phyloP scores from a whole-genome alignment of 2,888 invertebrate species.

The Diloba caeruleocephala region DNA sequence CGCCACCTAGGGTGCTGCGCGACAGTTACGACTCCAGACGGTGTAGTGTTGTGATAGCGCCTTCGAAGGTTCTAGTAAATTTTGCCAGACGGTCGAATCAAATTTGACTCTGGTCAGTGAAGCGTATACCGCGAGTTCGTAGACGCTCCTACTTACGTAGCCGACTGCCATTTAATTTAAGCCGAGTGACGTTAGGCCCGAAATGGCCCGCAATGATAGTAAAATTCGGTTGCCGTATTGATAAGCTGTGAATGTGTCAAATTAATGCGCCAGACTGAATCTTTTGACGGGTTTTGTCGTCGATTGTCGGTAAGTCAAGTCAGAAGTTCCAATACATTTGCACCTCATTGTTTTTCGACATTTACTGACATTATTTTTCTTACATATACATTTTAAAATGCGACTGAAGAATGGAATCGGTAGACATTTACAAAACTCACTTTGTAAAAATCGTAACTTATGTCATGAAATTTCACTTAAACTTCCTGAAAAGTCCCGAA shows the following conservation, averaged over 20 bases:
- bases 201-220: conserved; percentile 39
- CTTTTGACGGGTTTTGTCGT: conserved; percentile 34
- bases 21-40: conserved; percentile 17
- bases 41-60: conserved; percentile 11
- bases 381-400: no score
- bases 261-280: conserved; percentile 44
- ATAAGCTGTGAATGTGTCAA: conserved; percentile 54
- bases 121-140: conserved; percentile 17
- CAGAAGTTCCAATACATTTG: neutral
- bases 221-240: conserved; percentile 51
- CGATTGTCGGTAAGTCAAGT: conserved; percentile 19
- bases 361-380: no score
- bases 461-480: no score
- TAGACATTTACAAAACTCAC: no score
- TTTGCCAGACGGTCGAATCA: conserved; percentile 15
- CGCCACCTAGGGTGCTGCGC: conserved; percentile 52
- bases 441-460: no score
- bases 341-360: neutral
- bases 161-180: conserved; percentile 69
- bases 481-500: no score
- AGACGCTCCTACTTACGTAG: conserved; percentile 53
- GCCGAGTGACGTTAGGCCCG: conserved; percentile 38
- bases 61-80: conserved; percentile 14
- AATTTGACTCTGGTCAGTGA: conserved; percentile 22
- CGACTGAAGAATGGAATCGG: no score